These are phyloP conservation scores for Dromius quadrimaculatus DNA, from an alignment of 2,888 invertebrate genomes.

Conservation along the genomic window DNA sequence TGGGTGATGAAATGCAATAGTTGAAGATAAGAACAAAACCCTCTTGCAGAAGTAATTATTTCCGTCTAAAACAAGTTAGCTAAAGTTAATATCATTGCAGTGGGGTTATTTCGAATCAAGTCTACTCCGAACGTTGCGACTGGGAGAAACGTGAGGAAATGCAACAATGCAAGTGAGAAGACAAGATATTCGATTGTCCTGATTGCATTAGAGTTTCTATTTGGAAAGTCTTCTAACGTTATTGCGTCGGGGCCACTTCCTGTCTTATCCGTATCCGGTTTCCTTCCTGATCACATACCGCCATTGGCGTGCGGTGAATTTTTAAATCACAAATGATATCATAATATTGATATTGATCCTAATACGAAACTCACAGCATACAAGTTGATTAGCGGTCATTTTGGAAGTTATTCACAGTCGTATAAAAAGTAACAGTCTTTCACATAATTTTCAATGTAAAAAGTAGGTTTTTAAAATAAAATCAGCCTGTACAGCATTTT, in stretches of 20 bases:
- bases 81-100: slow-evolving; percentile 13
- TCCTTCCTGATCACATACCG: not conserved
- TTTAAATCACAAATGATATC: too few relatives aligned
- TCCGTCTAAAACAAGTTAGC: slow-evolving; percentile 19
- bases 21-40: not conserved
- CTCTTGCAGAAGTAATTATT: slow-evolving; percentile 23
- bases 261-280: slow-evolving; percentile 39
- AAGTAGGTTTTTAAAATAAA: too few relatives aligned
- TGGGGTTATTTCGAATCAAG: too few relatives aligned
- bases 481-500: too few relatives aligned
- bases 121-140: not conserved
- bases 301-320: slow-evolving; percentile 1
- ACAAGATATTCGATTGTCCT: slow-evolving; percentile 33
- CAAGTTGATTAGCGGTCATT: too few relatives aligned
- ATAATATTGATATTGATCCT: too few relatives aligned
- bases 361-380: too few relatives aligned
- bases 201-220: slow-evolving; percentile 36
- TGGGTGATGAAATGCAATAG: slow-evolving; percentile 1
- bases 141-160: not conserved
- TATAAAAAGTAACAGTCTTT: too few relatives aligned
- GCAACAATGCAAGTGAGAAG: slow-evolving; percentile 34
- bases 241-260: slow-evolving; percentile 40
- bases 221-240: slow-evolving; percentile 36
- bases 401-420: too few relatives aligned
- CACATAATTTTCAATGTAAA: too few relatives aligned